These are phyloP conservation scores for Shinisaurus crocodilurus DNA, from an alignment of 2,113 vertebrate species.

Conservation along the genomic window DNA sequence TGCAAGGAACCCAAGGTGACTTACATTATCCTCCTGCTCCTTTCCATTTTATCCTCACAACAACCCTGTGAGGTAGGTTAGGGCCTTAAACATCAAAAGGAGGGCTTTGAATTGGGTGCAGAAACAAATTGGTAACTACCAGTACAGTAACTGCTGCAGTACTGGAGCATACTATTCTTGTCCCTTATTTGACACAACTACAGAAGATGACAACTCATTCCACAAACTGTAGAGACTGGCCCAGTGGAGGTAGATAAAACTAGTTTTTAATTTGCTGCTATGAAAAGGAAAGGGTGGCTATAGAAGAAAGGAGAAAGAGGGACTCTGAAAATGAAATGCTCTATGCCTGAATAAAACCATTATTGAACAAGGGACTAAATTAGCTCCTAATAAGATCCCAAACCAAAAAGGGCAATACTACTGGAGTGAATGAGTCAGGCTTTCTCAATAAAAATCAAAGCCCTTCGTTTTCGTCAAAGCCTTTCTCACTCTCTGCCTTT, in stretches of 20 bases:
- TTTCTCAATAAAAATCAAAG: slow-evolving; percentile 45
- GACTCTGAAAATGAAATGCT: slow-evolving; percentile 12
- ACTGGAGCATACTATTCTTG: not conserved
- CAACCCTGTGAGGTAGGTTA: too few species aligned
- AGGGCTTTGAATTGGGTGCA: not conserved
- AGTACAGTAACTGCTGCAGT: not conserved
- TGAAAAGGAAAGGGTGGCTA: not conserved
- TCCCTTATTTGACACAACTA: not conserved
- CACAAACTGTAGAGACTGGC: not conserved
- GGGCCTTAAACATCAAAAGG: not conserved
- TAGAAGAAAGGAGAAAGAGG: not conserved
- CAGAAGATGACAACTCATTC: not conserved
- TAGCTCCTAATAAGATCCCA: not conserved
- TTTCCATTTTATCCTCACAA: too few species aligned
- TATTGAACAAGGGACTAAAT: slow-evolving; percentile 13
- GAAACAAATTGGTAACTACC: not conserved
- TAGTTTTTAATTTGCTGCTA: not conserved
- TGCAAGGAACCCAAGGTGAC: too few species aligned
- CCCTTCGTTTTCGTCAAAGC: slow-evolving; percentile 49
- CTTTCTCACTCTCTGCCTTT: slow-evolving; percentile 47
- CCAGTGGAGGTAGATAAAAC: not conserved
- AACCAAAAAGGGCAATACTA: not conserved
- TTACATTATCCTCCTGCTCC: too few species aligned
- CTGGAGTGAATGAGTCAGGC: slow-evolving; percentile 5
- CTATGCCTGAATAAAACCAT: slow-evolving; percentile 33